Conservation (phyloP, 2,888 invertebrate genomes). For the Phasia obesa region DNA sequence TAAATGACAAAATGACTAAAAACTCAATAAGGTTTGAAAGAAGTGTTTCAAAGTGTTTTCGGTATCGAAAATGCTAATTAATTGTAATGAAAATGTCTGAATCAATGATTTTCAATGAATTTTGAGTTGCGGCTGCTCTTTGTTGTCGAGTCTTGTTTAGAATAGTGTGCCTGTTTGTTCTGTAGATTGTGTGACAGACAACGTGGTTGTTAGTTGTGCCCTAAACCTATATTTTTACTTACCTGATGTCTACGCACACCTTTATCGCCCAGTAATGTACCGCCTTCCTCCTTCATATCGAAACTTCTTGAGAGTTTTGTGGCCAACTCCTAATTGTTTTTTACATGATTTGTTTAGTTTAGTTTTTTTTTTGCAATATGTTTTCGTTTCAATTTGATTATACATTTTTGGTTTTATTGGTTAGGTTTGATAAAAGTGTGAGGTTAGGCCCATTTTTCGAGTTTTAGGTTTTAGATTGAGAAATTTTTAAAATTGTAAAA, state of each 20-base stretch:
- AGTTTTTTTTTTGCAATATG: constrained; percentile 58
- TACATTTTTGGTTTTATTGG: neutral
- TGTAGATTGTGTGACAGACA: too few relatives aligned
- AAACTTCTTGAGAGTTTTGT: constrained; percentile 93
- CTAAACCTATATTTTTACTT: constrained; percentile 74
- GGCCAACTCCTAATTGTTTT: constrained; percentile 88
- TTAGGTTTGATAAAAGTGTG: neutral
- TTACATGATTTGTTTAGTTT: constrained; percentile 69
- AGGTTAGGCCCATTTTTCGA: neutral
- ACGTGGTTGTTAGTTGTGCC: constrained; percentile 17
- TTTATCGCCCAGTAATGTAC: constrained; percentile 87
- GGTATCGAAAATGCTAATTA: constrained; percentile 16
- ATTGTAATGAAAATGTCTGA: constrained; percentile 39
- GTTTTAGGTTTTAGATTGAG: neutral
- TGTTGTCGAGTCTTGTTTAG: neutral
- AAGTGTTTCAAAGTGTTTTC: constrained; percentile 7
- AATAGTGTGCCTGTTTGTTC: constrained; percentile 43
- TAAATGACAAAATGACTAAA: constrained; percentile 32
- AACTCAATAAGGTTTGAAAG: neutral
- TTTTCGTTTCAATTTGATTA: constrained; percentile 65
- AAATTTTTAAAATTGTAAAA: constrained; percentile 2
- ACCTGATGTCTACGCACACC: constrained; percentile 87
- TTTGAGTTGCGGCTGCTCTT: constrained; percentile 12
- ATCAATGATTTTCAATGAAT: constrained; percentile 40
- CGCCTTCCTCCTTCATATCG: constrained; percentile 93